Evolutionary conservation across 1,140 invertebrate genomes (phyloP), one percentile per base, ranked within the genome.

Genomic region (Pemphigus obesinymphae): DNA sequence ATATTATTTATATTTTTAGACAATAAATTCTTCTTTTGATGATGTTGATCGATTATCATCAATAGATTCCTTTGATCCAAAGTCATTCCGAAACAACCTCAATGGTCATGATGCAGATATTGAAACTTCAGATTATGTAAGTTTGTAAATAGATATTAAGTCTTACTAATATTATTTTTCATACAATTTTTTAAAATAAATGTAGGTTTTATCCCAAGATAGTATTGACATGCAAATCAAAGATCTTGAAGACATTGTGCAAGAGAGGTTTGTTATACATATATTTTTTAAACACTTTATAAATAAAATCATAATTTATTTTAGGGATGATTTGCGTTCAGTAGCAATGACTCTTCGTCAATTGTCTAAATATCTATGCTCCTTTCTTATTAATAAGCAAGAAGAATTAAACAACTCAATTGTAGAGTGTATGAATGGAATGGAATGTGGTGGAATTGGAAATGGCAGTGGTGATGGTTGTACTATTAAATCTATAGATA

Each of bases 171-270:
- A 23, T 48, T 72, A 48, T 23, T 45, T 26, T 26, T 10, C 0
- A 68, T 17, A 43, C 40, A 29, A 61, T 40, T 53, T n/a, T 23
- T 34, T 6, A 29, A 50, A 45, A 11, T 45, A 45, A 45, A 10
- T 8, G 20, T 43, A 80, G 76, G 76, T 80, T 23, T 26, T 80
- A 80, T 80, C 76, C 17, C 76, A 80, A 10, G 76, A 80, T 31
- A 80, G 76, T 80, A 80, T 80, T 58, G 76, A 80, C 45, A 80
- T 58, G 55, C 50, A 80, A 61, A 80, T 80, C 15, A 80, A 80
- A 63, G 76, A 80, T 80, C 76, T 80, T 63, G 76, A 80, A 80
- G 37, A 80, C 17, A 80, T 80, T 43, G 48, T 80, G 13, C 76
- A 80, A 29, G 76, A 80, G 11, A 80, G 76, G 76, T 80, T 13